Base-by-base conservation (phyloP, 2,888 invertebrate species). In the Lasioglossum marginatum region DNA sequence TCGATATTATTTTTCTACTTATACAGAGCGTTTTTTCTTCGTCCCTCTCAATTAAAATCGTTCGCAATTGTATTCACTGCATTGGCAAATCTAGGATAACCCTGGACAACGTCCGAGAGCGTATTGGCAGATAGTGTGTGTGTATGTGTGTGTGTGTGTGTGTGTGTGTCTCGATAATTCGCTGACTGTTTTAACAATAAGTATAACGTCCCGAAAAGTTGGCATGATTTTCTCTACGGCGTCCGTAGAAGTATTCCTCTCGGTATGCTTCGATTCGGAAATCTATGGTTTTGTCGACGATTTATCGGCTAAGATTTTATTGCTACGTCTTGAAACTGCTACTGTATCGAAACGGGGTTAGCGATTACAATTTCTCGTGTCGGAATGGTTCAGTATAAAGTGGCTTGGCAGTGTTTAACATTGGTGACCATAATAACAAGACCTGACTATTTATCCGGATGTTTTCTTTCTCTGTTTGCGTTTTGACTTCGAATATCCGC, bases 331-430 rank as follows among this genome's bases (percentile, higher is more conserved):
- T 72, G n/a, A 57, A 57, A 57, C n/a, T 48, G 23, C 81, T 77
- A 81, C 70, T 71, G 80, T 82, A 79, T 83, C 75, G 86, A 78
- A 84, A 82, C 60, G 75, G 74, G 82, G 72, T 78, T 79, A 75
- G 77, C 75, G 81, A 78, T 81, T 77, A 74, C 72, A 70, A 48
- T 74, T 74, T 52, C 63, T 48, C 48, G 63, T 83, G 57, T 71
- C 71, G 27, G 68, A 77, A 81, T 70, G 48, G 63, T 84, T 70
- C 76, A 52, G 73, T 82, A 80, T 60, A 81, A 87, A 79, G 78
- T 86, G 81, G 75, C 74, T 83, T 86, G 90, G 87, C 90, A 90
- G 90, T 90, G 90, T 84, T 87, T 79, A 75, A 90, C 74, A 76
- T 90, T 74, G 81, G 77, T 82, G 82, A 81, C 78, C 86, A 60